Conservation (phyloP, 2,888 invertebrate genomes). For the Platerodrilus igneus region DNA sequence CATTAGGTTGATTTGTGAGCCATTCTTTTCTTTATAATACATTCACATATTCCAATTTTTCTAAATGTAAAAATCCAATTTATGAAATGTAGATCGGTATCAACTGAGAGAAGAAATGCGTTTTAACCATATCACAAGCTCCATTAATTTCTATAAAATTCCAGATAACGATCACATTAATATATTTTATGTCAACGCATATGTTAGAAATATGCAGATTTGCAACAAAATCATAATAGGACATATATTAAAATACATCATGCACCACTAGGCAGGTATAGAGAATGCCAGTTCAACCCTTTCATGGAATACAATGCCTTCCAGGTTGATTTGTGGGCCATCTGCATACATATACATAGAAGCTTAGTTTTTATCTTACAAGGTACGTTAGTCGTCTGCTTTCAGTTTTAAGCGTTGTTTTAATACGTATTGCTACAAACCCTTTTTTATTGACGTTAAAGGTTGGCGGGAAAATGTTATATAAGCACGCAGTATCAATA, state of each 20-base stretch:
- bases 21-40: conserved; percentile 16
- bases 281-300: conserved; percentile 38
- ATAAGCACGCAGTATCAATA: too few relatives aligned
- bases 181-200: conserved; percentile 34
- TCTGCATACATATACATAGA: conserved; percentile 38
- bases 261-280: conserved; percentile 46
- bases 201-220: conserved; percentile 43
- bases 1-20: conserved; percentile 37
- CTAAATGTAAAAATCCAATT: neutral
- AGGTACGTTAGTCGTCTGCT: conserved; percentile 23
- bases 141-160: conserved; percentile 47
- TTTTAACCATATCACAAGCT: conserved; percentile 43
- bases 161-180: conserved; percentile 34
- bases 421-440: too few relatives aligned
- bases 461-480: too few relatives aligned
- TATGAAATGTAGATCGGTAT: neutral
- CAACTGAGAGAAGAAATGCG: conserved; percentile 20
- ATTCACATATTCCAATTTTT: conserved; percentile 7
- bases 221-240: conserved; percentile 40
- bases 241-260: conserved; percentile 41
- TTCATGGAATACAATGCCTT: conserved; percentile 41
- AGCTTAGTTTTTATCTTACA: conserved; percentile 7
- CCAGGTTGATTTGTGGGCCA: conserved; percentile 44
- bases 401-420: too few relatives aligned
- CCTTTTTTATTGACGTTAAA: too few relatives aligned